A percentile compares a stretch with the other conserved stretches of the same genome.
phyloP scores from a whole-genome alignment of 2,113 vertebrate genomes.

The Galeopterus variegatus region DNA sequence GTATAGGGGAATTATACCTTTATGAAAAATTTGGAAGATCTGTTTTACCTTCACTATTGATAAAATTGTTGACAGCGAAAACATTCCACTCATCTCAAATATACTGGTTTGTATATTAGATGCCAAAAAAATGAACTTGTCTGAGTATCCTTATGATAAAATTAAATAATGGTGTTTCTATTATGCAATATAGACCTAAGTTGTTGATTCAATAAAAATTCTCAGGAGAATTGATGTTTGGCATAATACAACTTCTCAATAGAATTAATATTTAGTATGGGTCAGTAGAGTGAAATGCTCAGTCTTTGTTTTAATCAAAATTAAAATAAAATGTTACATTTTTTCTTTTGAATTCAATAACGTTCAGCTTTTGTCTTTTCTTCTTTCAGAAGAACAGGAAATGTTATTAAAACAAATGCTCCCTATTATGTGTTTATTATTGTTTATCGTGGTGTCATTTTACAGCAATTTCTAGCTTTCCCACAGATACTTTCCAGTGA shows the following conservation, averaged over 20 bases:
- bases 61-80: background rate
- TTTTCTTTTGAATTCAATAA: background rate
- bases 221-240: conserved; percentile 44
- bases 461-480: background rate
- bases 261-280: conserved; percentile 46
- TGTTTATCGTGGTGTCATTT: background rate
- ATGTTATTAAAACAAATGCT: background rate
- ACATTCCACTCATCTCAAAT: background rate
- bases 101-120: background rate
- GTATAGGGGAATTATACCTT: background rate
- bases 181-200: conserved; percentile 4
- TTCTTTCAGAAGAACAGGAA: background rate
- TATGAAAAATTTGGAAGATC: background rate
- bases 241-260: background rate
- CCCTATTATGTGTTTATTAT: background rate
- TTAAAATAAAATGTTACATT: background rate
- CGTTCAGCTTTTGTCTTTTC: background rate
- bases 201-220: conserved; percentile 43
- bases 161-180: conserved; percentile 51
- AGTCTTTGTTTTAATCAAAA: background rate
- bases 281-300: background rate
- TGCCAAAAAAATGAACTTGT: conserved; percentile 12
- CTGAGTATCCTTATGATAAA: conserved; percentile 33
- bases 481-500: background rate
- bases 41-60: background rate